Evolutionary conservation across 2,113 vertebrate species (phyloP).

Genomic region (Sakesphorus luctuosus): DNA sequence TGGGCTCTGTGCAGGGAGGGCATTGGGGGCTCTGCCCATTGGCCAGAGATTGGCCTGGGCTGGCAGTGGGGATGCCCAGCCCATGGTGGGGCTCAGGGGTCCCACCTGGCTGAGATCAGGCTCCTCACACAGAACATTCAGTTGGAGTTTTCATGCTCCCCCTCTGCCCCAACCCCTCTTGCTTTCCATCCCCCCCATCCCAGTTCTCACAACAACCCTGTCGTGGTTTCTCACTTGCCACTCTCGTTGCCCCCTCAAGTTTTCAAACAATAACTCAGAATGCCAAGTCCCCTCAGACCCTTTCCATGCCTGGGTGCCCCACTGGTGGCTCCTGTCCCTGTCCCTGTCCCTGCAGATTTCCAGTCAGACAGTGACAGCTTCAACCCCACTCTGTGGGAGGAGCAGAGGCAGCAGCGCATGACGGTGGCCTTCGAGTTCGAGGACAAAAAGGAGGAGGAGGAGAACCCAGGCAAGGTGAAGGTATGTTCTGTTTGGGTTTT

Average conservation of each 20-base stretch:
- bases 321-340: not conserved
- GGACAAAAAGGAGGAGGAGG: slow-evolving; percentile 96
- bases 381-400: slow-evolving; percentile 97
- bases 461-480: slow-evolving; percentile 96
- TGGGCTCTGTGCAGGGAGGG: not conserved
- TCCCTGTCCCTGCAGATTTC: slow-evolving; percentile 85
- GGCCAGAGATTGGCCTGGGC: rapidly evolving
- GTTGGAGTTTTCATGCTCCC: not conserved
- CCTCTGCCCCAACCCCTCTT: not conserved
- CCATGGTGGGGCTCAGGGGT: rapidly evolving
- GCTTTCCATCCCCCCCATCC: not conserved
- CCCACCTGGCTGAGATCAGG: not conserved
- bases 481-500: slow-evolving; percentile 56
- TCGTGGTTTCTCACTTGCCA: not conserved
- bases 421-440: slow-evolving; percentile 99
- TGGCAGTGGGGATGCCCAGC: not conserved
- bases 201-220: not conserved
- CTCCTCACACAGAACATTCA: not conserved
- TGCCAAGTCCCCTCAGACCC: not conserved
- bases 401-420: slow-evolving; percentile 98
- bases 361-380: slow-evolving; percentile 99
- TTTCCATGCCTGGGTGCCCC: not conserved
- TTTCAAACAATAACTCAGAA: not conserved
- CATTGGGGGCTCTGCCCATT: rapidly evolving
- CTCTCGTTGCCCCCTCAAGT: not conserved